Evolutionary conservation across 2,797 vertebrate genomes (phyloP), one percentile per base, ranked within the genome.

Genomic region (Hyperoplus lanceolatus): DNA sequence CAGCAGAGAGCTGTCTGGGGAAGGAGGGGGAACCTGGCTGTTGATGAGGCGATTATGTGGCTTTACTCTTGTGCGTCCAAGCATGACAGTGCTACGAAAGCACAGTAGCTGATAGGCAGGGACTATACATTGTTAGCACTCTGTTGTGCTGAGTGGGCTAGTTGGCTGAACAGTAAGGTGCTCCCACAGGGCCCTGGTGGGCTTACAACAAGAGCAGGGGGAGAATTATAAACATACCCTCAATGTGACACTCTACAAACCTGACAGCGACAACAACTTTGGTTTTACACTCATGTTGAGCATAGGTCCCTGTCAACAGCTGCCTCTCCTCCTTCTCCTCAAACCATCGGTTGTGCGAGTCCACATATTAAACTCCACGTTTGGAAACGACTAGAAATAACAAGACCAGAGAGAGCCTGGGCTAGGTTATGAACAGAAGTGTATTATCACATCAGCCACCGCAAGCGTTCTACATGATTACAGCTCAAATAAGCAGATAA

Each of bases 21-120:
- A 88, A 90, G 49, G 77, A 81, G 79, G 81, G 79, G 80, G 76
- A 79, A 86, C 86, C 87, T 89, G 89, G 92, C 91, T 87, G 88
- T 90, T 94, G 94, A 95, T 94, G 92, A 94, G 90, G 89, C 78
- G 90, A 94, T 95, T 94, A 93, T 92, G 90, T 92, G 88, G 85
- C 89, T 93, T 93, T 91, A 84, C 82, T 90, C 87, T 76, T 79
- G 89, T 88, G 89, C 80, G 64, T 89, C 89, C 79, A 79, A 90
- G 85, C 91, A 93, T 91, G 92, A 93, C 87, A 79, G 89, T 45
- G 45, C 86, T 89, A 86, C 86, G 89, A 89, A 85, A 88, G 81
- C 80, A 69, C 36, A 69, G 83, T 38, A 42, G 80, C 89, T 78
- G 85, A 87, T 75, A 82, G 85, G 82, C 77, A 89, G 86, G 81